Base-by-base conservation (phyloP, 1,140 invertebrate species). In the Thrips palmi region DNA sequence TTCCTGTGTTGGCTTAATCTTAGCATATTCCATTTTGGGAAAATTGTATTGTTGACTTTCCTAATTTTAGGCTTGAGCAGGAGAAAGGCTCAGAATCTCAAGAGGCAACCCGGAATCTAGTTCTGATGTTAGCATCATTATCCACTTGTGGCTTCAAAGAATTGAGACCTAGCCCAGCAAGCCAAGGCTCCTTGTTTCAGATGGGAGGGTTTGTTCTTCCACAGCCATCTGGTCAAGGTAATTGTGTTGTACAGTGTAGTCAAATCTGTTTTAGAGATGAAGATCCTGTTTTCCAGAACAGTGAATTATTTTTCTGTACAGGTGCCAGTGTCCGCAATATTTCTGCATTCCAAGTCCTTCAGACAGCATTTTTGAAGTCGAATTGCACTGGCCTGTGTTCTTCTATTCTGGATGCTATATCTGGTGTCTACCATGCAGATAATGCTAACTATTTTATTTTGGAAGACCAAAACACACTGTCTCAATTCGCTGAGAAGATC, bases 371-470 rank as follows among this genome's bases (percentile, higher is more conserved):
- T 52, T 62, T 91, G 8, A 91, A 88, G 56, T 85, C 87, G 0
- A 76, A 70, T 48, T 88, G 86, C 2, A 64, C 77, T 19, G 69
- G 79, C 14, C 59, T 97, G 14, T 89, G 85, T 53, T 80, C 76
- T 49, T 81, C 83, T 0, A 87, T 97, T 44, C 62, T 98, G 33
- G 93, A 97, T 54, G 87, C 88, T 2, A 93, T 98, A 53, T 91
- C 81, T 10, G 87, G 83, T 45, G 82, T 98, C 10, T 97, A 97
- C 58, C 87, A 94, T 57, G 87, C 92, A 15, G 94, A 99, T 57
- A 84, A 88, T 56, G 87, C 89, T 12, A 98, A 99, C 61, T 99
- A 97, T 60, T 98, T 99, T 55, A 96, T 98, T 49, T 64, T 98
- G 1, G 94, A 97, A 59, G 79, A 83, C 47, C 86, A 96, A 57